A percentile compares a stretch with the other conserved stretches of the same genome.
Evolutionary conservation across 2,888 invertebrate species (phyloP).

Genomic region (Choristoneura rosaceana): DNA sequence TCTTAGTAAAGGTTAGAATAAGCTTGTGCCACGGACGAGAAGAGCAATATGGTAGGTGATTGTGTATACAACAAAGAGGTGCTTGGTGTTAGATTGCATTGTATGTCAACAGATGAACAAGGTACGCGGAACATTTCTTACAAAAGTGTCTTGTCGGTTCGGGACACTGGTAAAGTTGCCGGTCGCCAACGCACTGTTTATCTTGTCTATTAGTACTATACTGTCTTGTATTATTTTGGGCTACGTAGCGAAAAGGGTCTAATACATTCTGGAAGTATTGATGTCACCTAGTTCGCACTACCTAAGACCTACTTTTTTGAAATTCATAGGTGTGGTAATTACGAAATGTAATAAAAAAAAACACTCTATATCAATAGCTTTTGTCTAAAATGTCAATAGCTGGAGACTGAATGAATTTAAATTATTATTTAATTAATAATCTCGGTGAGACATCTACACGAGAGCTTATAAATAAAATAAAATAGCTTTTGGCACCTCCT

Average conservation of each 20-base stretch:
- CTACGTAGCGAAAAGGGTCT: background rate
- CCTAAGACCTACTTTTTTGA: background rate
- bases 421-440: conserved; percentile 39
- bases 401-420: conserved; percentile 10
- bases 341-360: background rate
- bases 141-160: conserved; percentile 17
- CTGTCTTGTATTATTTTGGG: conserved; percentile 7
- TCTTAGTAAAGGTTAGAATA: conserved; percentile 33
- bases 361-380: background rate
- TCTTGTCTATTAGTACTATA: conserved; percentile 44
- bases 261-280: background rate
- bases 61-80: conserved; percentile 34
- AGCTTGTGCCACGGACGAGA: conserved; percentile 2
- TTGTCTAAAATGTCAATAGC: conserved; percentile 18
- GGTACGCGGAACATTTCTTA: conserved; percentile 53
- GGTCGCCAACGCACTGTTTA: conserved; percentile 45
- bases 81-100: conserved; percentile 33
- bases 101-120: conserved; percentile 47
- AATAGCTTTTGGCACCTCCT: conserved; percentile 35
- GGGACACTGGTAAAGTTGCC: conserved; percentile 1
- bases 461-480: conserved; percentile 31
- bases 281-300: background rate
- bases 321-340: background rate
- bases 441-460: conserved; percentile 33
- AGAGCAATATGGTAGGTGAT: conserved; percentile 34